Evolutionary conservation across 2,888 invertebrate genomes (phyloP).

Genomic region (Apantesis nais): DNA sequence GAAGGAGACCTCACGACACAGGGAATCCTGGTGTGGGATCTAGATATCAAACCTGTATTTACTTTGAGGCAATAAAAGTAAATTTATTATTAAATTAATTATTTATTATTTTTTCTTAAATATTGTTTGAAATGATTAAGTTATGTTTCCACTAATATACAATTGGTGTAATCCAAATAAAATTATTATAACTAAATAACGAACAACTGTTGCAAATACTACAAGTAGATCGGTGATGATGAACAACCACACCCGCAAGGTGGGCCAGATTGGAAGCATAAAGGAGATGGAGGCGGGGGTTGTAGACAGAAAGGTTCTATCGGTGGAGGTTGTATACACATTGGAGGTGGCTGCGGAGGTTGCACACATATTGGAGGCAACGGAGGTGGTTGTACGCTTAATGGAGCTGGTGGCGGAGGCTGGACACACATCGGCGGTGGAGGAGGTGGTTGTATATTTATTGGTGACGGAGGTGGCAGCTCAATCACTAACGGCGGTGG

Average conservation of each 20-base stretch:
- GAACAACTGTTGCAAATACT: constrained; percentile 32
- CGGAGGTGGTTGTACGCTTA: constrained; percentile 71
- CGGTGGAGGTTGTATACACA: constrained; percentile 70
- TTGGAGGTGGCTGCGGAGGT: constrained; percentile 65
- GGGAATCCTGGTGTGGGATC: too few relatives aligned
- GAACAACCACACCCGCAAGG: constrained; percentile 43
- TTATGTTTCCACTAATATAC: background rate
- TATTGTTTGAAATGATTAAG: background rate
- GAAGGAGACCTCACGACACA: too few relatives aligned
- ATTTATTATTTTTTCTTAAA: too few relatives aligned
- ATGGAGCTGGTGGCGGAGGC: constrained; percentile 67
- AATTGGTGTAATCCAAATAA: background rate
- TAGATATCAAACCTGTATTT: too few relatives aligned
- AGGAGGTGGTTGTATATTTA: constrained; percentile 72
- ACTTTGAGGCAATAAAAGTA: too few relatives aligned
- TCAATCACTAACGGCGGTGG: constrained; percentile 69
- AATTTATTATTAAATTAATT: too few relatives aligned
- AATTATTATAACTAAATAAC: constrained; percentile 33
- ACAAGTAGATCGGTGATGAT: constrained; percentile 54
- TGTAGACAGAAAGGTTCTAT: constrained; percentile 70
- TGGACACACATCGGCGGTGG: constrained; percentile 70
- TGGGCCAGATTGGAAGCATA: constrained; percentile 56
- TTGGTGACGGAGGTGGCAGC: constrained; percentile 67
- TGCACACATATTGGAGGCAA: constrained; percentile 71
- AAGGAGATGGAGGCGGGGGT: constrained; percentile 59